Evolutionary conservation across 2,113 vertebrate species (phyloP).

Genomic region (Urocolius indicus): DNA sequence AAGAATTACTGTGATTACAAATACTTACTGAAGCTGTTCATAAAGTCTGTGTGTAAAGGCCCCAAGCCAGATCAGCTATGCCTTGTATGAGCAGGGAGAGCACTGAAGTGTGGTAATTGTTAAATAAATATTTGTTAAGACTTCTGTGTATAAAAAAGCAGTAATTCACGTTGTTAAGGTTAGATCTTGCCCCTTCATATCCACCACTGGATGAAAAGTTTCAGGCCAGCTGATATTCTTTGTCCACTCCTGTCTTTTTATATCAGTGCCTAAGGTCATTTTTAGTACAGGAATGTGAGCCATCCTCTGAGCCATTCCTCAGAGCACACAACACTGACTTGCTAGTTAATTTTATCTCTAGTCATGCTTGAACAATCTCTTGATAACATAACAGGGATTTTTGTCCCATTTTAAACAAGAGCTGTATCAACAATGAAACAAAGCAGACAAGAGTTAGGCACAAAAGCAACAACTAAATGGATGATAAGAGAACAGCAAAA

Average conservation of each 20-base stretch:
- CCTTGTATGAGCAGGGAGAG: neutral
- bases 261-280: neutral
- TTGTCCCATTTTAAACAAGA: neutral
- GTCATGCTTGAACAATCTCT: constrained; percentile 16
- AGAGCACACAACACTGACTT: neutral
- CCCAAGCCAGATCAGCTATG: neutral
- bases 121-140: neutral
- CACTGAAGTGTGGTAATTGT: neutral
- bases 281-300: neutral
- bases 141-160: neutral
- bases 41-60: neutral
- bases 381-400: neutral
- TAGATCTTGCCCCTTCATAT: neutral
- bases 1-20: neutral
- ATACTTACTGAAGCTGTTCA: neutral
- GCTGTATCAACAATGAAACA: neutral
- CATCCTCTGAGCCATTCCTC: neutral
- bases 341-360: constrained; percentile 34
- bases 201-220: neutral
- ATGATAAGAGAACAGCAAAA: neutral
- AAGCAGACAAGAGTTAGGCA: neutral
- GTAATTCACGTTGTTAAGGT: neutral
- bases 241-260: neutral
- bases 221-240: neutral
- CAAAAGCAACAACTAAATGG: neutral